A percentile compares a stretch with the other conserved stretches of the same genome.
Evolutionary conservation across 2,113 vertebrate species (phyloP).

Genomic region (Progne subis): DNA sequence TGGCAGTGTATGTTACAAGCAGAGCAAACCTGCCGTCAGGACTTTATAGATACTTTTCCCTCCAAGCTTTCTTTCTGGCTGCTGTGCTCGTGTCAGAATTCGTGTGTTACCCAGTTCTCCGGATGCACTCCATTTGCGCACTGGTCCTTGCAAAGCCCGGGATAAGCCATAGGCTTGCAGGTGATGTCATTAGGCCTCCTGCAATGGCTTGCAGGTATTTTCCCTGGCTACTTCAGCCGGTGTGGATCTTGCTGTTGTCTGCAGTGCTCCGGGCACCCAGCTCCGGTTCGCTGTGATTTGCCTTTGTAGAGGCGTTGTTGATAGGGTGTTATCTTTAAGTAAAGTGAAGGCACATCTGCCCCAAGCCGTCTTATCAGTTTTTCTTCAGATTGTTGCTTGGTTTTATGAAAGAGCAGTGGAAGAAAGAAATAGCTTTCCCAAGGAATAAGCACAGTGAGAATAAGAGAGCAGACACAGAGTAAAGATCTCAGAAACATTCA

Average conservation of each 20-base stretch:
- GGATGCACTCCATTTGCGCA: neutral
- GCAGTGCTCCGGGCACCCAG: neutral
- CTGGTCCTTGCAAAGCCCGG: neutral
- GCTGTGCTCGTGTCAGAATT: neutral
- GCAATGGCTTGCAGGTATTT: neutral
- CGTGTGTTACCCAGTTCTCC: accelerated
- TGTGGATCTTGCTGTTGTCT: neutral
- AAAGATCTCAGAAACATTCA: neutral
- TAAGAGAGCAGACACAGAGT: neutral
- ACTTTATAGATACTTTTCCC: neutral
- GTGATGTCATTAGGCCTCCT: neutral
- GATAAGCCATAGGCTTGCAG: neutral
- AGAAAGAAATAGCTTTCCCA: neutral
- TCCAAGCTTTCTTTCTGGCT: neutral
- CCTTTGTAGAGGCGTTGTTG: neutral
- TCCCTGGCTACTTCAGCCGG: neutral
- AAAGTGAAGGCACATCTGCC: neutral
- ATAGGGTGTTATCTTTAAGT: neutral
- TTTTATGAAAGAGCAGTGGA: neutral
- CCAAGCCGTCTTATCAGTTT: neutral
- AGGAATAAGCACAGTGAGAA: neutral
- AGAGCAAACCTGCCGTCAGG: slow-evolving; percentile 10
- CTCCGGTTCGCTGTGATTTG: neutral
- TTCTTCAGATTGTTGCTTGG: neutral
- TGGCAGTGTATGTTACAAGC: neutral